Conservation (phyloP, 2,797 vertebrate genomes). For the Psittacula echo region DNA sequence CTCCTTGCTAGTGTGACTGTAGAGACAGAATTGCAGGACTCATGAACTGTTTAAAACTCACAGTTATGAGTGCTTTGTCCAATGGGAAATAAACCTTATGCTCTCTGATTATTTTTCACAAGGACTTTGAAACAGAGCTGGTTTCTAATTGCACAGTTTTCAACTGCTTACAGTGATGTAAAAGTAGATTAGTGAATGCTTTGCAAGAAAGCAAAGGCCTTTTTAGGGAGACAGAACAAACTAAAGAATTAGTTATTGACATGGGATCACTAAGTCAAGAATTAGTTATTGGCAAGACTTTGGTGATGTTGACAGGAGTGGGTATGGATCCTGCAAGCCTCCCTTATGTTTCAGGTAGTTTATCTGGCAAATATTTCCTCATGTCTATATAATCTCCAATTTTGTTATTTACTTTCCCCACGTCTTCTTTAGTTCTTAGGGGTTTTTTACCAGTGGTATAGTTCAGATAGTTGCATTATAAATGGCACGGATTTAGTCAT, state of each 20-base stretch:
- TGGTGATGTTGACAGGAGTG: neutral
- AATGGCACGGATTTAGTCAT: neutral
- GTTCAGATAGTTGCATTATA: neutral
- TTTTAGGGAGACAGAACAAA: neutral
- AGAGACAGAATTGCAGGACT: neutral
- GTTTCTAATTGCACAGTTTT: neutral
- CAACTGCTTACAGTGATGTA: neutral
- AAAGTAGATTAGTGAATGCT: neutral
- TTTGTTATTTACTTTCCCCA: neutral
- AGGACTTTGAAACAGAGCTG: neutral
- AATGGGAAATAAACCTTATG: neutral
- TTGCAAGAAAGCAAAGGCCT: neutral
- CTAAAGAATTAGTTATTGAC: neutral
- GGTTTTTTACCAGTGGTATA: neutral
- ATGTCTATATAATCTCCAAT: neutral
- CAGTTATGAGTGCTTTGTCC: neutral
- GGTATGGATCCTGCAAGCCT: neutral
- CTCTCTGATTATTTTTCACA: neutral
- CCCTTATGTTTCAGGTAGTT: neutral
- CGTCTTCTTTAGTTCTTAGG: neutral
- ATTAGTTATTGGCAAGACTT: neutral
- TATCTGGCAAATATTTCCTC: neutral
- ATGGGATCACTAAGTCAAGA: neutral
- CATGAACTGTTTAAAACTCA: neutral
- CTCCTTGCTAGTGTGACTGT: neutral